Conservation (phyloP, 2,797 vertebrate genomes). For the Setipinna tenuifilis region DNA sequence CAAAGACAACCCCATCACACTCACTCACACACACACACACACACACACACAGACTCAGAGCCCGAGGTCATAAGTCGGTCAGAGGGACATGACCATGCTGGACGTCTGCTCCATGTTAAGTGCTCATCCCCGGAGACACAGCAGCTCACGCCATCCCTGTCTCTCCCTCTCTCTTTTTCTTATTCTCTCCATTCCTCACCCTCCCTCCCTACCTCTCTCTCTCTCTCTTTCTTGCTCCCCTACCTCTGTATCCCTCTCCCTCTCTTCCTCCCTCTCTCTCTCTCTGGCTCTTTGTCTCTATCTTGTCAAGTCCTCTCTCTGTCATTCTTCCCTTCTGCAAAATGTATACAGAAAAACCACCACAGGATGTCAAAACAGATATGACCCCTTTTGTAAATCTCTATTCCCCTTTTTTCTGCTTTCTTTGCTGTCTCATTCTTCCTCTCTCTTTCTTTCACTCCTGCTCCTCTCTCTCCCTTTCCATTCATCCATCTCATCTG, state of each 20-base stretch:
- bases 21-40: background rate
- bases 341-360: background rate
- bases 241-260: background rate
- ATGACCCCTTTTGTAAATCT: background rate
- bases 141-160: background rate
- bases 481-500: background rate
- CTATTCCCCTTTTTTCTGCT: background rate
- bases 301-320: background rate
- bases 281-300: background rate
- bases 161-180: background rate
- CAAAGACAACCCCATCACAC: background rate
- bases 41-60: background rate
- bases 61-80: slow-evolving; percentile 10
- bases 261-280: background rate
- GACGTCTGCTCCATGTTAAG: slow-evolving; percentile 23
- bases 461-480: background rate
- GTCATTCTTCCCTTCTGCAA: background rate
- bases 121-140: slow-evolving; percentile 13
- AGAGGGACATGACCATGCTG: slow-evolving; percentile 5
- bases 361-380: background rate
- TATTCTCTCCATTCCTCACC: background rate
- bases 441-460: background rate
- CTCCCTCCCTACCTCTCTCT: too few species aligned
- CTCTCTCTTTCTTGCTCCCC: background rate
- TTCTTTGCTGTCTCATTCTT: background rate